Evolutionary conservation across 2,888 invertebrate species (phyloP), one percentile per base, ranked within the genome.

Genomic region (Zootermopsis nevadensis): DNA sequence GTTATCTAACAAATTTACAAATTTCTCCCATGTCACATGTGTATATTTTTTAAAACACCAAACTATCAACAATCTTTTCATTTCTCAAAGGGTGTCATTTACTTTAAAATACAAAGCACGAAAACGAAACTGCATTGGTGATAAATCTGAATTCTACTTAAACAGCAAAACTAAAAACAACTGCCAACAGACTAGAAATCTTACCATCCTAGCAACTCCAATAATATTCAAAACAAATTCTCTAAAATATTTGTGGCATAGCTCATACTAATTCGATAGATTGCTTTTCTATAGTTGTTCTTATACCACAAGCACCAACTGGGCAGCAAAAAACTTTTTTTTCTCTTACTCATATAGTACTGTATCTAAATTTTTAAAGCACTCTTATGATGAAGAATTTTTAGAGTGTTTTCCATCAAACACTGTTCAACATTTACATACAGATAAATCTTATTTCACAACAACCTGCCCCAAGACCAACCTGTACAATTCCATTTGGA

Each of bases 341-440:
- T 77, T 77, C 55, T 83, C 53, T 83, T 48, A 74, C 67, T 81
- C 74, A 79, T 76, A 53, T 83, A 69, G 53, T 74, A 67, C n/a
- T n/a, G n/a, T n/a, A n/a, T 30, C 79, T 80, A 80, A 74, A 83
- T 48, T 82, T 77, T 84, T 85, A 84, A 83, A 84, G 84, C 83
- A 85, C 83, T 84, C 83, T 83, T 27, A 55, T 85, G 83, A 83
- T 81, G 81, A 83, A 77, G 38, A 60, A 83, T 83, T 82, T 83
- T 84, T 84, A 83, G 81, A 84, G 83, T 83, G 83, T 84, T 83
- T 80, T 83, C 42, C 85, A 82, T 82, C 82, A 82, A 81, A 83
- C 79, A 79, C 66, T 79, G 31, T 79, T 82, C 53, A 80, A 77
- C 38, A 69, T 84, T 67, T 80, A 67, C 72, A 24, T 80, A 83